Conservation (phyloP, 2,113 vertebrate genomes). For the Psilopsiagon aymara region DNA sequence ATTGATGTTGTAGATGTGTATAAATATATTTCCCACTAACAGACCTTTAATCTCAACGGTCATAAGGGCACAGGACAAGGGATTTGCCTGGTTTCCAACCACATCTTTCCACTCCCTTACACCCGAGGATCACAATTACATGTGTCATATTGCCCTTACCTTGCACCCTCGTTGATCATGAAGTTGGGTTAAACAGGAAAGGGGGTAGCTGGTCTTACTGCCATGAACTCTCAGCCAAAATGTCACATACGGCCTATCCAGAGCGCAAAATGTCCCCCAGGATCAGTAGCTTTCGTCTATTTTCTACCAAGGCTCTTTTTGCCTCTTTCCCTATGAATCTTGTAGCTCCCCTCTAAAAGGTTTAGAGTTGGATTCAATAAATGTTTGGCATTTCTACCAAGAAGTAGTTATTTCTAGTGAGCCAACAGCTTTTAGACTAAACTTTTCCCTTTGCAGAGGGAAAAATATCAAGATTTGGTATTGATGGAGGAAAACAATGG, state of each 20-base stretch:
- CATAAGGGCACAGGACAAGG: neutral
- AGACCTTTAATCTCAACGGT: neutral
- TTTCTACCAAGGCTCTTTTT: neutral
- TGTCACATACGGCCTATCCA: neutral
- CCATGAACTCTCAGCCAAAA: neutral
- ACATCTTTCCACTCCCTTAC: neutral
- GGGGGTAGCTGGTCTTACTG: neutral
- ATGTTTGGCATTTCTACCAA: neutral
- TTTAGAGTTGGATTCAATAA: neutral
- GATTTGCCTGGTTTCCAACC: neutral
- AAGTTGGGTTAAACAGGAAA: neutral
- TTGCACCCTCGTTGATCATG: neutral
- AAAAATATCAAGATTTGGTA: neutral
- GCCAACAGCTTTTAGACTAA: neutral
- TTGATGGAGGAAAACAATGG: neutral
- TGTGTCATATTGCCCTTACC: neutral
- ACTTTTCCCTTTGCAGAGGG: neutral
- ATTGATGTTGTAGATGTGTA: neutral
- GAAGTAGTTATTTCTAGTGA: neutral
- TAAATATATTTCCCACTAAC: neutral
- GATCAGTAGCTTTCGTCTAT: neutral
- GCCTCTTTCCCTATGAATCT: neutral
- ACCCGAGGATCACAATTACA: neutral
- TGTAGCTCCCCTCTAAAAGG: rapidly evolving
- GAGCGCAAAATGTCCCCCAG: neutral